These are phyloP conservation scores for Parascotia fuliginaria DNA, from an alignment of 2,888 invertebrate species.

Conservation along the genomic window DNA sequence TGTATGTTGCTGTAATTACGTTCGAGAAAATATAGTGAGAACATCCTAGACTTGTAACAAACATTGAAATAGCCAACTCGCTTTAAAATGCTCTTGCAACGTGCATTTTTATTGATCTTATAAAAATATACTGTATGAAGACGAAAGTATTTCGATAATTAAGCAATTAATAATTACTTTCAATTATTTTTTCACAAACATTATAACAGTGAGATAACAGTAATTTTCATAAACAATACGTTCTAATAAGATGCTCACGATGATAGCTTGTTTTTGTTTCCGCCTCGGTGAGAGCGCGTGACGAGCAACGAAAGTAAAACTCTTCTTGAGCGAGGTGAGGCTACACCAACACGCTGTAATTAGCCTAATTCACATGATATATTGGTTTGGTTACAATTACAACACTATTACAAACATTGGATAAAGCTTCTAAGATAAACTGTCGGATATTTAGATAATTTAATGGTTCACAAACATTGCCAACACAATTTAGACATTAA, in stretches of 20 bases:
- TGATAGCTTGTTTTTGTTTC: constrained; percentile 49
- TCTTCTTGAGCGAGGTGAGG: constrained; percentile 41
- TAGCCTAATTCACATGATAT: constrained; percentile 32
- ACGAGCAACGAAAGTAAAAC: constrained; percentile 64
- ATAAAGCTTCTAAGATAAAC: not conserved
- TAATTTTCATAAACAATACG: constrained; percentile 32
- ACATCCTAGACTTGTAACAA: no score
- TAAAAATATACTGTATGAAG: no score
- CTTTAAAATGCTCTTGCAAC: no score
- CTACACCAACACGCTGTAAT: constrained; percentile 32
- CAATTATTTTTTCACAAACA: constrained; percentile 3
- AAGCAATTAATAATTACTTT: constrained; percentile 7
- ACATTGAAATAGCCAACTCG: no score
- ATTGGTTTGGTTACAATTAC: no score
- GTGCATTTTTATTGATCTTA: no score
- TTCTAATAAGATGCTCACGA: constrained; percentile 29
- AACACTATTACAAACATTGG: not conserved
- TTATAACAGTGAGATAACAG: constrained; percentile 23
- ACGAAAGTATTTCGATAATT: no score
- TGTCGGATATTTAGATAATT: not conserved
- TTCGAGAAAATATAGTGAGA: no score
- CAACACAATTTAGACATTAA: no score
- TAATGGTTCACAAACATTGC: not conserved
- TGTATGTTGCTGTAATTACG: no score
- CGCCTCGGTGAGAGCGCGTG: constrained; percentile 53